Base-by-base conservation (phyloP, 2,888 invertebrate genomes). In the Cheilosia soror region DNA sequence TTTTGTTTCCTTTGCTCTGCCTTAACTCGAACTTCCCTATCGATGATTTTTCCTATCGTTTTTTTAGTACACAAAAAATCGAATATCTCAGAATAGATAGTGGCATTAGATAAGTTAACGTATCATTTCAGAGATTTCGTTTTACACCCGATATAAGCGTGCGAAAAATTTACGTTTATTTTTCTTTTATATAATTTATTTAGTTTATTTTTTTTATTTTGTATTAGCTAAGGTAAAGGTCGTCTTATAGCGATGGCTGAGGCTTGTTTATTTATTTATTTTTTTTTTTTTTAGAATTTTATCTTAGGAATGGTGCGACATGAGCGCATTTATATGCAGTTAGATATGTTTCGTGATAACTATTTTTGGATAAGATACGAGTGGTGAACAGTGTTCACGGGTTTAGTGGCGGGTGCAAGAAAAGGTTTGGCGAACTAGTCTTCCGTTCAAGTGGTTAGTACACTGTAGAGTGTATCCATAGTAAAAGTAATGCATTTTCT, bases 71-170 rank as follows among this genome's bases (percentile, higher is more conserved):
- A 84, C 73, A 73, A 87, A 77, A 69, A 87, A 91, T 91, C 91
- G 91, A 91, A 92, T 92, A 92, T 92, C 92, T 92, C 90, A 91
- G 90, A 91, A 91, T 90, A 92, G 92, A 92, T 92, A 92, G 91
- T 92, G 91, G 90, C 90, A 90, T 90, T 90, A 92, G 92, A 92
- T 92, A 92, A 92, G 92, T 92, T 92, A 92, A 92, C 92, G 91
- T 92, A 92, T 92, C 92, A 90, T 91, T 91, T 89, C 89, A 89
- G 89, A 91, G 92, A 92, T 92, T 92, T 91, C 90, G 89, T 88
- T 86, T 87, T 76, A 80, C 86, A 87, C 83, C 85, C 76, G 85
- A 87, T 80, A 79, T 76, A 71, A 87, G 68, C 71, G 87, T 73
- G 51, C 37, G 85, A 87, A 81, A 87, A 82, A 76, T 69, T 76